Evolutionary conservation across 1,140 invertebrate species (phyloP).

Genomic region (Agrilus planipennis): DNA sequence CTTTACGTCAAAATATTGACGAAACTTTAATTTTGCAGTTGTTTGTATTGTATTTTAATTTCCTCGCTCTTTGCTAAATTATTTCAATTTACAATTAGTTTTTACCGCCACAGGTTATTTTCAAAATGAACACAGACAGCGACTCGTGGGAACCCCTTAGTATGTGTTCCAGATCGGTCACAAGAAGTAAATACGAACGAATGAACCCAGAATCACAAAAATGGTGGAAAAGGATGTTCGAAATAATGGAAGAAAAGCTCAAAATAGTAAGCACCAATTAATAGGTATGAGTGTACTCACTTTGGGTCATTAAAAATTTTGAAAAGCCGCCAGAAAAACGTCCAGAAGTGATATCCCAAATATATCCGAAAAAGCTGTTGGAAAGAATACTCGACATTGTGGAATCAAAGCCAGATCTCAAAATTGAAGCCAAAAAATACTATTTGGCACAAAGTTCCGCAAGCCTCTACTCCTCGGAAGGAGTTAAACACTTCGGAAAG

Average conservation of each 20-base stretch:
- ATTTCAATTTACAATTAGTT: too few relatives aligned
- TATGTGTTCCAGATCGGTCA: background rate
- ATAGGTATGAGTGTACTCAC: background rate
- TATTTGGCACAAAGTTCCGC: background rate
- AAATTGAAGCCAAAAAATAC: background rate
- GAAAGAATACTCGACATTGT: background rate
- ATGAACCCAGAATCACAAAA: background rate
- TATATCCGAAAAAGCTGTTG: slow-evolving; percentile 1
- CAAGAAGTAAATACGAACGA: background rate
- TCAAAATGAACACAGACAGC: too few relatives aligned
- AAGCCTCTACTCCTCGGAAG: too few relatives aligned
- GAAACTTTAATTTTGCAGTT: too few relatives aligned
- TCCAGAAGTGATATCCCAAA: background rate
- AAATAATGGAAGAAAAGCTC: background rate
- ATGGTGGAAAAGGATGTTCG: slow-evolving; percentile 1
- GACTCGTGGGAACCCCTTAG: too few relatives aligned
- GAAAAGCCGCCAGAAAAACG: background rate
- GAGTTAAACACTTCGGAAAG: too few relatives aligned
- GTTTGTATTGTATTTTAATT: too few relatives aligned
- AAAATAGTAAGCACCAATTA: background rate
- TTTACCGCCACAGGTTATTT: too few relatives aligned
- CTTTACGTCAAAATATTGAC: too few relatives aligned
- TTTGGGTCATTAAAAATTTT: background rate
- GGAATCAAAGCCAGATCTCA: background rate
- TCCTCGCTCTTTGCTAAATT: too few relatives aligned